Conservation (phyloP, 2,888 invertebrate genomes). For the Eurytoma adleriae region DNA sequence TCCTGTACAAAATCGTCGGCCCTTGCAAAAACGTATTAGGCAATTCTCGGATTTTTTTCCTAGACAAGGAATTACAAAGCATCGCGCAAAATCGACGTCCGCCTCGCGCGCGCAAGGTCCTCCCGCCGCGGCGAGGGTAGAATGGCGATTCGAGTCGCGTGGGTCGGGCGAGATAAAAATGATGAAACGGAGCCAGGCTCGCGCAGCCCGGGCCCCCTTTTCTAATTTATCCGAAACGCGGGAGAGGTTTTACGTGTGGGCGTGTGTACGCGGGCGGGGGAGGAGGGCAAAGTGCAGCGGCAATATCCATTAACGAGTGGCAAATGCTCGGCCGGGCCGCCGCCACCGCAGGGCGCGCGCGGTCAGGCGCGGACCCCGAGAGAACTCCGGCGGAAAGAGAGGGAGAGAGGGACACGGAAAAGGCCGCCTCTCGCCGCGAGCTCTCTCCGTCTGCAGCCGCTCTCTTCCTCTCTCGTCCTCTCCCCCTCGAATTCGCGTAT, state of each 20-base stretch:
- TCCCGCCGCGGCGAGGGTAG: background rate
- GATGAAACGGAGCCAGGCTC: slow-evolving; percentile 43
- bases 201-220: slow-evolving; percentile 27
- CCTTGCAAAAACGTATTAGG: background rate
- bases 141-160: slow-evolving; percentile 42
- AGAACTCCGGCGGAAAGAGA: slow-evolving; percentile 6
- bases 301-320: slow-evolving; percentile 59
- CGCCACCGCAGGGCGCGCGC: slow-evolving; percentile 22
- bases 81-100: slow-evolving; percentile 2
- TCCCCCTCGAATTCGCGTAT: slow-evolving; percentile 37
- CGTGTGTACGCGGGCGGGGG: background rate
- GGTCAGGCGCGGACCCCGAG: slow-evolving; percentile 24
- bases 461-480: background rate
- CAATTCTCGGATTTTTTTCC: slow-evolving; percentile 23
- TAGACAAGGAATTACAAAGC: background rate
- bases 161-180: slow-evolving; percentile 48
- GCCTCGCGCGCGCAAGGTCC: background rate
- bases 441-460: slow-evolving; percentile 19
- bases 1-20: too few species aligned
- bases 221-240: slow-evolving; percentile 56
- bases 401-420: slow-evolving; percentile 4
- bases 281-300: slow-evolving; percentile 49
- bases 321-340: slow-evolving; percentile 47
- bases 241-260: slow-evolving; percentile 10
- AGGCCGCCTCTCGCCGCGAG: background rate